Evolutionary conservation across 2,113 vertebrate genomes (phyloP).

Genomic region (Columbina picui): DNA sequence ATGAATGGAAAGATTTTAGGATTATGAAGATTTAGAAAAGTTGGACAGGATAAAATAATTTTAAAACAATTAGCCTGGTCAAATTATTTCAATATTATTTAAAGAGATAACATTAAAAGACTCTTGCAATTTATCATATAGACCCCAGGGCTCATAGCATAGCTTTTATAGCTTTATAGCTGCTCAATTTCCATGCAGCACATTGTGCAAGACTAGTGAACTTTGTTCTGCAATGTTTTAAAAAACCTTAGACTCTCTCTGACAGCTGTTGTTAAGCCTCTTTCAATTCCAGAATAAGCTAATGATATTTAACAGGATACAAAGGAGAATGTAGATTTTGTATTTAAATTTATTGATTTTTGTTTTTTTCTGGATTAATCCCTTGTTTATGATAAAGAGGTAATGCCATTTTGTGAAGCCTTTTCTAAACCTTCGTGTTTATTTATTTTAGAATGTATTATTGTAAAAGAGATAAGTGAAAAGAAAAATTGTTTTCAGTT

Average conservation of each 20-base stretch:
- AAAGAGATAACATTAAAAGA: background rate
- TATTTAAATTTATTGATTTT: conserved; percentile 8
- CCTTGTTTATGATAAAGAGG: background rate
- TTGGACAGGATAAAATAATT: background rate
- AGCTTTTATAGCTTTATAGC: background rate
- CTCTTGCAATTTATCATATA: background rate
- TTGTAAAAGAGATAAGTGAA: conserved; percentile 11
- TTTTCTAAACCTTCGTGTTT: background rate
- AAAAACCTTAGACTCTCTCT: background rate
- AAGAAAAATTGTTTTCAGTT: conserved; percentile 42
- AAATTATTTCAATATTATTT: background rate
- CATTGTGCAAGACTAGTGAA: background rate
- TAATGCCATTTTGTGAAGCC: conserved; percentile 3
- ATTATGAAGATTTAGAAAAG: background rate
- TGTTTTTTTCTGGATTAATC: conserved; percentile 1
- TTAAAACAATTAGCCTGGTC: background rate
- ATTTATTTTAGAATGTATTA: conserved; percentile 20
- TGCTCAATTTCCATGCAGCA: background rate
- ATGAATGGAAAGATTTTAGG: background rate
- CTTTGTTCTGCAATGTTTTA: background rate
- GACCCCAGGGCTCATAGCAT: background rate
- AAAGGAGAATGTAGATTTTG: background rate
- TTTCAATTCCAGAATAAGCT: background rate
- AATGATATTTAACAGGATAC: background rate
- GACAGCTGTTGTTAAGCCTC: background rate